Evolutionary conservation across 2,888 invertebrate genomes (phyloP), one percentile per base, ranked within the genome.

Genomic region (Phortica magna): DNA sequence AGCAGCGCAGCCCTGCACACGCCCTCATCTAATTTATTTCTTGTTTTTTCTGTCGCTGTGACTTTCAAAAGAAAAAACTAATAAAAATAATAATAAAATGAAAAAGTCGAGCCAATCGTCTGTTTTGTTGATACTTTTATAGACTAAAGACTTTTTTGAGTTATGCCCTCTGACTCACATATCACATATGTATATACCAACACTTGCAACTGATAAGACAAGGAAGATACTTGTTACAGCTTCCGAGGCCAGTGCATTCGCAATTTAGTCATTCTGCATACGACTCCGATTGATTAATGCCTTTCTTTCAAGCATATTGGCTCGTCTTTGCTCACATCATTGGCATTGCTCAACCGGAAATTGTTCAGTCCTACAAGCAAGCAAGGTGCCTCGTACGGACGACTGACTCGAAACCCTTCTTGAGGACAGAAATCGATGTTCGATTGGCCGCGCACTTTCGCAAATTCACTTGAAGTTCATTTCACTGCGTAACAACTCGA

Each of bases 1-100:
- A n/a, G n/a, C 65, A 74, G 41, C 53, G 19, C 73, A 59, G 59
- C 67, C 55, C 53, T 57, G 67, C 72, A 14, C 55, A 41, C 68
- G 43, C 31, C n/a, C 74, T 77, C 73, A 14, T 80, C 82, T 82
- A 82, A 87, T 88, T 88, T 87, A 87, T 87, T 81, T 77, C 82
- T 80, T 85, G 80, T 86, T 85, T 81, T 83, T 84, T 81, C 79
- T 78, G 76, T 77, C 77, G 80, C 68, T 74, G 76, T 43, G 79
- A 77, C 80, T 31, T 31, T 31, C 31, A 31, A 31, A 31, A 31
- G 31, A 31, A 31, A 3, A 31, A 31, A 31, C 2, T 31, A 31
- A 31, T 31, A 4, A 31, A 31, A 31, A 1, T 31, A 2, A 31
- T 31, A 31, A 31, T 31, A 31, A 31, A 31, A 31, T 31, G 31